phyloP scores from a whole-genome alignment of 2,113 vertebrate species.

The Elgaria multicarinata region DNA sequence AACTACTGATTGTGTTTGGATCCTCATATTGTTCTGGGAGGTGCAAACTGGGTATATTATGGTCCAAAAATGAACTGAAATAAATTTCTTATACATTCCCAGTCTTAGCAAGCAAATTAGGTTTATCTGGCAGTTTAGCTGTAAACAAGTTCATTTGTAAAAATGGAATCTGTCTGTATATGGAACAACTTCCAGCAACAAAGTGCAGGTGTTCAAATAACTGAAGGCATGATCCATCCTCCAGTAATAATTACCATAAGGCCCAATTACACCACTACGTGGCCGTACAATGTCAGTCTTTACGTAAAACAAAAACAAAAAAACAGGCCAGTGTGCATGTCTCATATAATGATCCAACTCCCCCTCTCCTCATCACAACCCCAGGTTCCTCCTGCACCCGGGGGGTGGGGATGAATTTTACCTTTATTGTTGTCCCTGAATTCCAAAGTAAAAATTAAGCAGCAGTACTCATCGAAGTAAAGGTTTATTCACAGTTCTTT shows the following conservation, averaged over 20 bases:
- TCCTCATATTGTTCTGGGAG: too few relatives aligned
- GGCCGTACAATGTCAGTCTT: too few relatives aligned
- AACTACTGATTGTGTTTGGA: too few relatives aligned
- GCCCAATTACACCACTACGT: background rate
- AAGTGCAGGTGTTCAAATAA: background rate
- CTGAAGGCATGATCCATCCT: background rate
- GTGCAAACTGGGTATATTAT: too few relatives aligned
- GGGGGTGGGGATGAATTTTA: background rate
- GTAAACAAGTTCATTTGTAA: slow-evolving; percentile 62
- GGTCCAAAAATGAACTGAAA: slow-evolving; percentile 50
- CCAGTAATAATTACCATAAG: background rate
- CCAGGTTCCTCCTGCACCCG: background rate
- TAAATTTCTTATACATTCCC: too few relatives aligned
- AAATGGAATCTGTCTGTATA: slow-evolving; percentile 58
- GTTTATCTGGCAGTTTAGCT: slow-evolving; percentile 65
- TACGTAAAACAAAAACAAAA: background rate
- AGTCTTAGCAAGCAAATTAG: slow-evolving; percentile 49
- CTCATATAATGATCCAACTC: background rate
- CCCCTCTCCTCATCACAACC: too few relatives aligned
- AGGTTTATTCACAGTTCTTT: slow-evolving; percentile 62
- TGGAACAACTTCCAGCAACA: slow-evolving; percentile 66
- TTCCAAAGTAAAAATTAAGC: slow-evolving; percentile 71
- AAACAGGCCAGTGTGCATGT: background rate
- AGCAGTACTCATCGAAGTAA: slow-evolving; percentile 70
- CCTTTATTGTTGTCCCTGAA: slow-evolving; percentile 1